phyloP scores from a whole-genome alignment of 92 coral and sea anemone species.

The Anthopleura xanthogrammica region DNA sequence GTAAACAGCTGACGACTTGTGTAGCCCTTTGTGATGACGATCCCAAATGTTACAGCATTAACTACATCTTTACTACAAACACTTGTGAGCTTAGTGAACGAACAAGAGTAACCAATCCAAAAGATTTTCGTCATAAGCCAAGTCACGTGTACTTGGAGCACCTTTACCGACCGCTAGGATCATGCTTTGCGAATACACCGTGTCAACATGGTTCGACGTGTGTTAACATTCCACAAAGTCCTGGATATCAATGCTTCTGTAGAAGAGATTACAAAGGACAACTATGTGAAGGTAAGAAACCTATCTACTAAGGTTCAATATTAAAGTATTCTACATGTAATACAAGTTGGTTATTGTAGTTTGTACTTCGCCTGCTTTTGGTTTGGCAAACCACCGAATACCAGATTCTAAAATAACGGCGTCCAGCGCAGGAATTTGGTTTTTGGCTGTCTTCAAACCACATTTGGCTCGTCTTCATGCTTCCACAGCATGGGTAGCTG shows the following conservation, averaged over 20 bases:
- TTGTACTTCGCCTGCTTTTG: conserved; percentile 57
- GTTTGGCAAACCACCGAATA: conserved; percentile 58
- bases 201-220: conserved; percentile 60
- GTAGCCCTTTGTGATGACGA: conserved; percentile 61
- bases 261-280: conserved; percentile 55
- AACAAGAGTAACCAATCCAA: conserved; percentile 49
- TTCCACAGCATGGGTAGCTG: conserved; percentile 64
- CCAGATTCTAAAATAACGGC: conserved; percentile 54
- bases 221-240: conserved; percentile 51
- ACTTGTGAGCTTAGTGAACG: conserved; percentile 66
- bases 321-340: too few relatives aligned
- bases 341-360: conserved; percentile 13
- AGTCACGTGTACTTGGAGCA: conserved; percentile 63
- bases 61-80: conserved; percentile 48
- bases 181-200: conserved; percentile 54
- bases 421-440: conserved; percentile 64
- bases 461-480: conserved; percentile 25
- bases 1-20: conserved; percentile 58
- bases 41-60: conserved; percentile 61
- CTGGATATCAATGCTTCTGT: conserved; percentile 68
- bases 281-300: conserved; percentile 48
- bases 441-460: conserved; percentile 25
- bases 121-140: conserved; percentile 36
- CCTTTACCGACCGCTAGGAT: conserved; percentile 66
- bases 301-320: too few relatives aligned